A percentile compares a stretch with the other conserved stretches of the same genome.
Evolutionary conservation across 2,888 invertebrate species (phyloP).

Genomic region (Hipparchia sbordonii): DNA sequence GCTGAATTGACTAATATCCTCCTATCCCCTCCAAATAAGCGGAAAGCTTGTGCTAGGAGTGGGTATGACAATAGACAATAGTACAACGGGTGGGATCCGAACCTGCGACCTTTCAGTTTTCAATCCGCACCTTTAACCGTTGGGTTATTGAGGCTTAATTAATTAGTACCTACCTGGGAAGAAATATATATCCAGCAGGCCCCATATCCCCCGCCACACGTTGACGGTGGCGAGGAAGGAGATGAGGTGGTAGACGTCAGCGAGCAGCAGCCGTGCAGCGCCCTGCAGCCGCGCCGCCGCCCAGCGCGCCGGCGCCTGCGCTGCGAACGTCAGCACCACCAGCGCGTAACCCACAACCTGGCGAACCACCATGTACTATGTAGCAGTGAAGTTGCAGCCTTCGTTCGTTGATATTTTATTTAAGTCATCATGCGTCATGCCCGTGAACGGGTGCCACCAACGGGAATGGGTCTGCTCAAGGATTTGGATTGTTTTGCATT

Average conservation of each 20-base stretch:
- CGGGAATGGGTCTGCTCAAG: no score
- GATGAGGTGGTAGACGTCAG: slow-evolving; percentile 89
- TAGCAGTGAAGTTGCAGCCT: neutral
- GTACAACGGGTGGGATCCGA: no score
- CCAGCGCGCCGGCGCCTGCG: slow-evolving; percentile 89
- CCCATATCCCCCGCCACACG: slow-evolving; percentile 95
- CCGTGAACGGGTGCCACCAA: no score
- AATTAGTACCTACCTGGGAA: slow-evolving; percentile 87
- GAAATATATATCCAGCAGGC: slow-evolving; percentile 89
- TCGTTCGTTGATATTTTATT: no score
- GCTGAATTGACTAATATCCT: no score
- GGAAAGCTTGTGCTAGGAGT: no score
- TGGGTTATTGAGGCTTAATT: neutral
- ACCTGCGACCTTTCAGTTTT: no score
- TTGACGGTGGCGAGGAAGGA: slow-evolving; percentile 92
- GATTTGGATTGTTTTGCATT: no score
- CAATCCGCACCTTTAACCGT: no score
- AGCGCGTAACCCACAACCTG: slow-evolving; percentile 89
- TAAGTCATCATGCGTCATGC: no score
- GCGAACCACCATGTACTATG: neutral
- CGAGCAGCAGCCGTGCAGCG: slow-evolving; percentile 85
- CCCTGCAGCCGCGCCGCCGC: slow-evolving; percentile 87
- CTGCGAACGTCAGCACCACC: slow-evolving; percentile 87
- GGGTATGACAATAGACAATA: no score
- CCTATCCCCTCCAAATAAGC: no score